A percentile compares a stretch with the other conserved stretches of the same genome.
These are phyloP conservation scores for Torymus texanus DNA, from an alignment of 2,888 invertebrate species.

Conservation along the genomic window DNA sequence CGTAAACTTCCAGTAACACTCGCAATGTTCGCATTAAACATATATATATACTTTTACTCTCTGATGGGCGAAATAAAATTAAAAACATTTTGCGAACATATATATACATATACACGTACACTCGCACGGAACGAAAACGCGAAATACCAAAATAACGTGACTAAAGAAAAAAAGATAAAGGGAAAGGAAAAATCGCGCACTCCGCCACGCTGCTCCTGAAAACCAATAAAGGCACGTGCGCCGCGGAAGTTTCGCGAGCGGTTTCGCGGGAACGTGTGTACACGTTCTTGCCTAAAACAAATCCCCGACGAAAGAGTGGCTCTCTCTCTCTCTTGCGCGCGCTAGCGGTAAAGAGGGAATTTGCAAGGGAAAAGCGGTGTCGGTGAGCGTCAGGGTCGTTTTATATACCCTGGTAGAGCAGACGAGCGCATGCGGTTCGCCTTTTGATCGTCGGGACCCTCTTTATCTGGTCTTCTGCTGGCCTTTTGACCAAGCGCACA, in stretches of 20 bases:
- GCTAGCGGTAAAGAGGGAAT: conserved; percentile 71
- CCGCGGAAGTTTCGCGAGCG: conserved; percentile 66
- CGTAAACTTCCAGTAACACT: no score
- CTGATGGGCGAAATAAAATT: no score
- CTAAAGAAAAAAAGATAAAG: conserved; percentile 7
- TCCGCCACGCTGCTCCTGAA: conserved; percentile 69
- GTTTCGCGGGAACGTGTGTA: conserved; percentile 29
- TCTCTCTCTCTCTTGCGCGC: conserved; percentile 61
- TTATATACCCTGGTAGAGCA: conserved; percentile 40
- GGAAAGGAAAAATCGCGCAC: conserved; percentile 66
- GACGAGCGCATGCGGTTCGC: conserved; percentile 1
- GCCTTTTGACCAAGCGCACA: conserved; percentile 27
- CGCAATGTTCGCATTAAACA: no score
- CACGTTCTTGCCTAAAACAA: conserved; percentile 53
- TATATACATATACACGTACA: conserved; percentile 15
- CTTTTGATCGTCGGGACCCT: neutral
- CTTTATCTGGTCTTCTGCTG: conserved; percentile 36
- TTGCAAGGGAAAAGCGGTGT: conserved; percentile 72
- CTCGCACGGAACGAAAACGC: conserved; percentile 22
- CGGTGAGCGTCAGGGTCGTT: conserved; percentile 64
- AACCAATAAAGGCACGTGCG: conserved; percentile 72
- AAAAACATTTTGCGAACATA: no score
- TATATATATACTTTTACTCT: no score
- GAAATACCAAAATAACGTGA: conserved; percentile 32
- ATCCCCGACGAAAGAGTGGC: conserved; percentile 63